Evolutionary conservation across 2,113 vertebrate genomes (phyloP).

Genomic region (Crotalus viridis): DNA sequence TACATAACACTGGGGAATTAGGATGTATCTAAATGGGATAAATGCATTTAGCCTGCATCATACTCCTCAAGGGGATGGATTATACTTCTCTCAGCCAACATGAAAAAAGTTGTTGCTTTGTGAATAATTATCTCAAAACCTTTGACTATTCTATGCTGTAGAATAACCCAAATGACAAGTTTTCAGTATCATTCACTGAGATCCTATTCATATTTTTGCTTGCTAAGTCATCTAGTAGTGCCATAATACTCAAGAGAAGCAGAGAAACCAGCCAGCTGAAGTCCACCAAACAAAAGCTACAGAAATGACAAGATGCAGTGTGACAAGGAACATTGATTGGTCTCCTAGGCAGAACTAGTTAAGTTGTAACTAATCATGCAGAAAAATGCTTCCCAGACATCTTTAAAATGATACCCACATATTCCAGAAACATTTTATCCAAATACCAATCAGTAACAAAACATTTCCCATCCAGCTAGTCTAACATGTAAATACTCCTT

Average conservation of each 20-base stretch:
- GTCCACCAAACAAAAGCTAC: not conserved
- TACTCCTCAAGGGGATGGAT: slow-evolving; percentile 32
- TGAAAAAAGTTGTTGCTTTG: not conserved
- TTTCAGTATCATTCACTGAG: not conserved
- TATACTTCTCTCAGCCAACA: not conserved
- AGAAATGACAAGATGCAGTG: not conserved
- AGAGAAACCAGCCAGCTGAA: not conserved
- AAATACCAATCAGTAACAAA: not conserved
- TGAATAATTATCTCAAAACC: not conserved
- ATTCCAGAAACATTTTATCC: not conserved
- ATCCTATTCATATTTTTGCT: not conserved
- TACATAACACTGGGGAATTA: slow-evolving; percentile 49
- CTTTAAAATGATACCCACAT: not conserved
- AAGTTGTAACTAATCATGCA: not conserved
- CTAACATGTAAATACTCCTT: not conserved
- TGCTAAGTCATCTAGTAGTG: not conserved
- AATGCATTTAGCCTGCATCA: slow-evolving; percentile 52
- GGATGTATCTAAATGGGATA: slow-evolving; percentile 32
- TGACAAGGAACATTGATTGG: not conserved
- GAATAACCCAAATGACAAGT: not conserved
- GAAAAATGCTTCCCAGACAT: not conserved
- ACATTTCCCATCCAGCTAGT: not conserved
- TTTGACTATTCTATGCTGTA: not conserved
- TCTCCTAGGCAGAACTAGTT: not conserved
- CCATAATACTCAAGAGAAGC: not conserved